Evolutionary conservation across 2,797 vertebrate species (phyloP).

Genomic region (Melanotaenia trifasciata): DNA sequence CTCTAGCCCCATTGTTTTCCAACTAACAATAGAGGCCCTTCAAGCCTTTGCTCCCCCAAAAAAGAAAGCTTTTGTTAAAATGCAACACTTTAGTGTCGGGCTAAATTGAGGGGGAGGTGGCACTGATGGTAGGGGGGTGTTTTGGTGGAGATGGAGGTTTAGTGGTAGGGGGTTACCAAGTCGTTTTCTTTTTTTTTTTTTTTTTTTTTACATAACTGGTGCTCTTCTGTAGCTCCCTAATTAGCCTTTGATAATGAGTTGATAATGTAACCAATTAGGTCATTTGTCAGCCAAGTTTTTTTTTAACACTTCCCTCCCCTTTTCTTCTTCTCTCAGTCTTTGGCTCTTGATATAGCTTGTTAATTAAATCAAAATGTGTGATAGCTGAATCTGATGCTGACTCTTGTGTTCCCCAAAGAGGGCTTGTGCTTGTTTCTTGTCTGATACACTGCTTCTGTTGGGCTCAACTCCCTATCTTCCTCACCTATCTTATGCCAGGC

Average conservation of each 20-base stretch:
- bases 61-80: constrained; percentile 81
- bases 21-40: constrained; percentile 83
- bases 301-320: constrained; percentile 17
- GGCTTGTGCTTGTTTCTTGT: constrained; percentile 56
- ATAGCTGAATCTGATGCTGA: constrained; percentile 81
- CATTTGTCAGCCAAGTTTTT: constrained; percentile 75
- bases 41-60: constrained; percentile 50
- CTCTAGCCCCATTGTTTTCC: constrained; percentile 83
- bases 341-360: constrained; percentile 83
- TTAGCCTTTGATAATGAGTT: constrained; percentile 87
- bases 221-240: constrained; percentile 85
- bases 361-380: constrained; percentile 88
- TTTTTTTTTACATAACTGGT: constrained; percentile 78
- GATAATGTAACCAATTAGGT: constrained; percentile 88
- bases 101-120: constrained; percentile 80
- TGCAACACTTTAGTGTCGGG: constrained; percentile 83
- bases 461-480: constrained; percentile 49
- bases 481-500: constrained; percentile 46
- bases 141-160: constrained; percentile 39
- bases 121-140: constrained; percentile 41
- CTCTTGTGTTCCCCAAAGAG: constrained; percentile 81
- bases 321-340: constrained; percentile 24
- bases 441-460: constrained; percentile 49
- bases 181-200: constrained; percentile 54
- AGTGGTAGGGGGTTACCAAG: constrained; percentile 52